Evolutionary conservation across 2,797 vertebrate genomes (phyloP).

Genomic region (Chaetodon trifasciatus): DNA sequence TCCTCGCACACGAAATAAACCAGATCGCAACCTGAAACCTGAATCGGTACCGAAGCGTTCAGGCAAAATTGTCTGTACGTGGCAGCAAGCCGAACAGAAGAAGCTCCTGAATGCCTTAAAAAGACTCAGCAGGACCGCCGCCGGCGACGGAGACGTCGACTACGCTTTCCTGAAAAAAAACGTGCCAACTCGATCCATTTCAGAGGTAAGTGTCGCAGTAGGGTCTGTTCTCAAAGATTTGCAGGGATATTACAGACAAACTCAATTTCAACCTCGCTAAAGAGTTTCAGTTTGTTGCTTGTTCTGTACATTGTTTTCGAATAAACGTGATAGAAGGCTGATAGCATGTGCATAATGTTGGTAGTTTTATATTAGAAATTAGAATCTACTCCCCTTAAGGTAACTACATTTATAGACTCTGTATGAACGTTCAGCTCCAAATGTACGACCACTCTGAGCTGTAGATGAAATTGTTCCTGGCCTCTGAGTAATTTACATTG

Average conservation of each 20-base stretch:
- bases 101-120: conserved; percentile 61
- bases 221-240: neutral
- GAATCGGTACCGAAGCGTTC: neutral
- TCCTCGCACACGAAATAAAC: conserved; percentile 62
- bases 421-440: too few relatives aligned
- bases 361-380: too few relatives aligned
- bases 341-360: too few relatives aligned
- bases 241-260: neutral
- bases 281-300: neutral
- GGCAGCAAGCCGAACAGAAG: conserved; percentile 53
- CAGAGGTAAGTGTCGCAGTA: conserved; percentile 66
- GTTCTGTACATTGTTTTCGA: neutral
- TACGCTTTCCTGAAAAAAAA: conserved; percentile 43
- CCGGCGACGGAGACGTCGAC: conserved; percentile 51
- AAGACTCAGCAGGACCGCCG: conserved; percentile 9
- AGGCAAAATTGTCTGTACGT: conserved; percentile 7
- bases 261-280: neutral
- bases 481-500: too few relatives aligned
- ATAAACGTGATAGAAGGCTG: too few relatives aligned
- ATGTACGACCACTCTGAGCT: too few relatives aligned
- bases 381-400: too few relatives aligned
- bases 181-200: conserved; percentile 59
- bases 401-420: too few relatives aligned
- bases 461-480: too few relatives aligned
- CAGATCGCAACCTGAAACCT: neutral